Evolutionary conservation across 2,888 invertebrate species (phyloP), one percentile per base, ranked within the genome.

Genomic region (Griposia aprilina): DNA sequence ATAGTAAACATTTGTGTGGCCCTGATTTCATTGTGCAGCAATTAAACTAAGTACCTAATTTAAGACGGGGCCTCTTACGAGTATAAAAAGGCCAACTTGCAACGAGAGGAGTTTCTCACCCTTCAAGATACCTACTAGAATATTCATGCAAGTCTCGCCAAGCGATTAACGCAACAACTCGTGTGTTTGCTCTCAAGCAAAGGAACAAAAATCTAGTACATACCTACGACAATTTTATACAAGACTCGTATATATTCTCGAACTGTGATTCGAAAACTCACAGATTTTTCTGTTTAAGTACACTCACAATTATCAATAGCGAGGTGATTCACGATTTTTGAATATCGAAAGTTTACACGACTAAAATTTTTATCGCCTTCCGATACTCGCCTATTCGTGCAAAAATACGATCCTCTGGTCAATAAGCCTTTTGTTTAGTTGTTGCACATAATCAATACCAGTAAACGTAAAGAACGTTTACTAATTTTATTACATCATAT

Each of bases 401-500:
- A 3, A 6, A 60, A 36, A 17, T 30, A 10, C 7, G 50, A 11
- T 41, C 15, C 7, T 63, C 7, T 15, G 6, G 41, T 74, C 30
- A 73, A 81, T 41, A 65, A 50, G 30, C 20, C 13, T 48, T 30
- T 15, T 17, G 41, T 45, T 82, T 63, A 73, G 55, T 75, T 59
- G n/a, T 20, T 82, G 30, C 57, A 50, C n/a, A 52, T n/a, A 59
- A 65, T 50, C 50, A 82, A n/a, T n/a, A 59, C 30, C 36, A 82
- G 15, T 62, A 65, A 57, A 30, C 57, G 23, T 66, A 59, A 82
- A 66, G 76, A 79, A 66, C 65, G 13, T 13, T 79, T 11, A 45
- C 52, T 59, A 66, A 76, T 82, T 52, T 66, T 8, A 74, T 76
- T 52, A 82, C 57, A 65, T 65, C 57, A 55, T 63, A 41, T 72